Evolutionary conservation across 2,797 vertebrate species (phyloP).

Genomic region (Periophthalmus magnuspinnatus): DNA sequence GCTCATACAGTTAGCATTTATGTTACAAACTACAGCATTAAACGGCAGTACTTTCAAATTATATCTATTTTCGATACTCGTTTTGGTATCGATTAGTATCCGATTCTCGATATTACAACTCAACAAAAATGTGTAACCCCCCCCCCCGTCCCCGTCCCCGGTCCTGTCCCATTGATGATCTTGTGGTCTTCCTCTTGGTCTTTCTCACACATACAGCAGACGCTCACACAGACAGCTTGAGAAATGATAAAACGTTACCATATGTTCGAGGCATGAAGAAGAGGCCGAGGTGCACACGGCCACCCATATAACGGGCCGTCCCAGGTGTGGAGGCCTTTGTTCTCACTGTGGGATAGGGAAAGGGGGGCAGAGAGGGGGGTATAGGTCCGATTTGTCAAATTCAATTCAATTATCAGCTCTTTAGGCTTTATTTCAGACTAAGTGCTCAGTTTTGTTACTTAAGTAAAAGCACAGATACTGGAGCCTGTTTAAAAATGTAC

Average conservation of each 20-base stretch:
- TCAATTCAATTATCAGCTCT: constrained; percentile 6
- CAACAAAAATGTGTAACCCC: neutral
- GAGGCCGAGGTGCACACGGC: constrained; percentile 66
- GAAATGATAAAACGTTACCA: constrained; percentile 74
- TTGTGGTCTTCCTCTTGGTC: neutral
- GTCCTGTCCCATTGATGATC: constrained; percentile 39
- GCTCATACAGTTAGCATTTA: too few species aligned
- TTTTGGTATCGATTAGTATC: too few species aligned
- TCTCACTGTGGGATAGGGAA: constrained; percentile 30
- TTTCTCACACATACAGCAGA: constrained; percentile 14
- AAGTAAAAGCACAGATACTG: too few species aligned
- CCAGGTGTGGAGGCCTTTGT: constrained; percentile 70
- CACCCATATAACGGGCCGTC: constrained; percentile 70
- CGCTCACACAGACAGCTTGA: constrained; percentile 20
- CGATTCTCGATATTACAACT: too few species aligned
- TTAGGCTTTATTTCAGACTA: neutral
- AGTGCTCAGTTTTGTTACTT: too few species aligned
- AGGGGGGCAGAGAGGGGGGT: neutral
- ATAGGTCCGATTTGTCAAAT: constrained; percentile 4
- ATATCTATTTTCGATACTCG: too few species aligned
- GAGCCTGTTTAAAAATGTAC: too few species aligned
- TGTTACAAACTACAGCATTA: too few species aligned
- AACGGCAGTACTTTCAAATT: too few species aligned
- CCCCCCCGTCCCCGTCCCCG: too few species aligned
- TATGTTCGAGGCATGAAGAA: constrained; percentile 71